Evolutionary conservation across 1,140 invertebrate species (phyloP), one percentile per base, ranked within the genome.

Genomic region (Macrostomum lignano): DNA sequence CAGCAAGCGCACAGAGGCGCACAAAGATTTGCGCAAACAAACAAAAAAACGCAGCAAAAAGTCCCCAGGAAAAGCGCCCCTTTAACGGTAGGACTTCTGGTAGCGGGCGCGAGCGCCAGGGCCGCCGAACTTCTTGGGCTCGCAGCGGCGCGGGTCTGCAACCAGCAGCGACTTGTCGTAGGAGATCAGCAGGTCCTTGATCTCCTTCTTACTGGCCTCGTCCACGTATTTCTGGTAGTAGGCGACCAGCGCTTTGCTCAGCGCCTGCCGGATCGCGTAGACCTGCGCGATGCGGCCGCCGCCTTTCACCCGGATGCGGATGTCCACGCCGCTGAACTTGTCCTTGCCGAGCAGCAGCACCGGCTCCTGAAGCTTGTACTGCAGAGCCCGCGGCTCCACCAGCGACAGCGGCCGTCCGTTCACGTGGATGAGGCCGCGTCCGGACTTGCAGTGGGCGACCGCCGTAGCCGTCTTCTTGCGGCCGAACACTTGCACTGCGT

Each of bases 391-490:
- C 32, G 88, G 88, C 55, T 96, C 79, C 37, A 94, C 67, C 46
- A 81, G 65, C 44, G 88, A 82, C 37, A 96, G 62, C 3, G 86
- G 86, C 36, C 82, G 71, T 25, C 86, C 88, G 66, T 98, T 96
- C 11, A 96, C 84, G 42, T 76, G 69, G 28, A 96, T 66, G 40
- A 76, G 67, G 42, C 88, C 86, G 58, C 69, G 68, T 21, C 88
- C 88, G 40, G 72, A 66, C 59, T 91, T 94, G 64, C 84, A 94
- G 52, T 91, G 86, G 31, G 86, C 88, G 39, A 96, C 86, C 38
- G 88, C 88, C 29, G 82, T 94, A 25, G 88, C 84, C 40, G 76
- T 88, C 84, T 98, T 98, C 82, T 91, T n/a, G n/a, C n/a, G n/a
- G n/a, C n/a, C n/a, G n/a, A n/a, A n/a, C n/a, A n/a, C n/a, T n/a